These are phyloP conservation scores for Entomyzon cyanotis DNA, from an alignment of 2,113 vertebrate species.

Conservation along the genomic window DNA sequence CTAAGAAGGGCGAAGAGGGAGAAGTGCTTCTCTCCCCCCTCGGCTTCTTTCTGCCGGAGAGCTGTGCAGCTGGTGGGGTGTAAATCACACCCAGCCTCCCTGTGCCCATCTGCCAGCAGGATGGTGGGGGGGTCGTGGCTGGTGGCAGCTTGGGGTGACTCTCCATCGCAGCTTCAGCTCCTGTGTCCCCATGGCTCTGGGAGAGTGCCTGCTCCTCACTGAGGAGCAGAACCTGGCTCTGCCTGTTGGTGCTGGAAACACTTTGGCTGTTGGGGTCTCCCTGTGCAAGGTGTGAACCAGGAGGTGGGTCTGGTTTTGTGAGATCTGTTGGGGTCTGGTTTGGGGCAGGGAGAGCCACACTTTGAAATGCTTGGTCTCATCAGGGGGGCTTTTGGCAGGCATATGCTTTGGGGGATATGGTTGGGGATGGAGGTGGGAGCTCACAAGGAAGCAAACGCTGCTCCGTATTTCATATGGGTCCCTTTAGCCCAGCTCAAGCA, in stretches of 20 bases:
- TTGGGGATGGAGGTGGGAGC: not conserved
- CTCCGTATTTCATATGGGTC: rapidly evolving
- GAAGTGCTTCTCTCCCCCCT: not conserved
- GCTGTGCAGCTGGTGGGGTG: not conserved
- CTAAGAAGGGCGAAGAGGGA: not conserved
- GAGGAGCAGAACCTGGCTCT: not conserved
- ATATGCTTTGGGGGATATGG: not conserved
- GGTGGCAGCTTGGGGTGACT: not conserved
- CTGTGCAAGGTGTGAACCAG: rapidly evolving
- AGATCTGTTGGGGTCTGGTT: not conserved
- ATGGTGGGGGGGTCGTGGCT: not conserved
- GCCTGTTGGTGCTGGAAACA: not conserved
- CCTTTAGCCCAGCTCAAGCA: rapidly evolving
- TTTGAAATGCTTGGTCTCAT: not conserved
- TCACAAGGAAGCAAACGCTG: rapidly evolving
- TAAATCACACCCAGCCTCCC: not conserved
- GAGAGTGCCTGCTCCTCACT: rapidly evolving
- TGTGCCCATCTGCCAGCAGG: not conserved
- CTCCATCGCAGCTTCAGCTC: not conserved
- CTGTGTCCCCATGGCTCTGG: rapidly evolving
- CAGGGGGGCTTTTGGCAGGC: not conserved
- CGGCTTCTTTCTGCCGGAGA: not conserved
- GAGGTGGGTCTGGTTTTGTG: not conserved
- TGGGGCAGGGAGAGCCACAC: rapidly evolving
- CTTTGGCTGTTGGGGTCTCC: not conserved